Evolutionary conservation across 35 echinoderm and acorn worm species (phyloP).

Genomic region (Nesometra sesokonis): DNA sequence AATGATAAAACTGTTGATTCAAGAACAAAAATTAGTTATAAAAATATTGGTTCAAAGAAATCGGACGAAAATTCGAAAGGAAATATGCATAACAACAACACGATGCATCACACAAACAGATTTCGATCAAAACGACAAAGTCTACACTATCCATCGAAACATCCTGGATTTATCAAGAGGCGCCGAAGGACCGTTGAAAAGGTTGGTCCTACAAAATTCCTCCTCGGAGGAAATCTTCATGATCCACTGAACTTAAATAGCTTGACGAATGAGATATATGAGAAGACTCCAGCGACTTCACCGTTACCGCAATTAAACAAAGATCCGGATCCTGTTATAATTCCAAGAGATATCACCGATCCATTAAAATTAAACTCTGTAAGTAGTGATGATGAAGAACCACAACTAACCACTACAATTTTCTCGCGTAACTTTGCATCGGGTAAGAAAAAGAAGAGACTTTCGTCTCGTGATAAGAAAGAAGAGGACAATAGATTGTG

Average conservation of each 20-base stretch:
- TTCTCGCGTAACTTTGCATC: constrained; percentile 6
- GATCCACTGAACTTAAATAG: constrained; percentile 97
- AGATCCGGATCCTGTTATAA: constrained; percentile 87
- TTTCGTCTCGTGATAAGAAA: neutral
- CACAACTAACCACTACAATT: constrained; percentile 24
- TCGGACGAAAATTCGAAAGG: neutral
- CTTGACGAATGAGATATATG: constrained; percentile 61
- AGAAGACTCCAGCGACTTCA: constrained; percentile 69
- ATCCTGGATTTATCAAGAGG: constrained; percentile 19
- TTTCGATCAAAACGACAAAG: neutral
- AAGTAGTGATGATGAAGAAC: constrained; percentile 29
- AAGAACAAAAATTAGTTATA: neutral
- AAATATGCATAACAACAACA: neutral
- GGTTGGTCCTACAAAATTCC: constrained; percentile 46
- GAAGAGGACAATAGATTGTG: neutral
- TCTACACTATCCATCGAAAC: neutral
- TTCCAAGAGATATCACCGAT: constrained; percentile 75
- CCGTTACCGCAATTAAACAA: constrained; percentile 80
- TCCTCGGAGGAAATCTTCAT: constrained; percentile 68
- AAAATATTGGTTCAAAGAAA: neutral
- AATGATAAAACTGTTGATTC: neutral
- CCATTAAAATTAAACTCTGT: constrained; percentile 81
- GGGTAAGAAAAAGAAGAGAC: constrained; percentile 39
- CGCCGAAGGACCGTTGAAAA: constrained; percentile 65
- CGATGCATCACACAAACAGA: too few relatives aligned